Base-by-base conservation (phyloP, 2,888 invertebrate species). In the Gasteruption jaculator region DNA sequence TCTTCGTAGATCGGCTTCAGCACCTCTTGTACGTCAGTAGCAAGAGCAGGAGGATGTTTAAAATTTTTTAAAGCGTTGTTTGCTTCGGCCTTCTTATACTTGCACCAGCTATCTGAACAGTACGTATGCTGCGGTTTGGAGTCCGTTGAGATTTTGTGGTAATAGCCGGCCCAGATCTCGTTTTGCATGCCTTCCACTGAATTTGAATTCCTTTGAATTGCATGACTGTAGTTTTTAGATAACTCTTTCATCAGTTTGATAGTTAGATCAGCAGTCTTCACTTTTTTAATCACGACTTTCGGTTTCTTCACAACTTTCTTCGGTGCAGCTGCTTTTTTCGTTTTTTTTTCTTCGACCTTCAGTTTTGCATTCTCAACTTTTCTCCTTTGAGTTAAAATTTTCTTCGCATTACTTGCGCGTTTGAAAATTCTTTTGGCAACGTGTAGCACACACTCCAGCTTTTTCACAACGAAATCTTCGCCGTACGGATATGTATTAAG, bases 171-270 rank as follows among this genome's bases (percentile, higher is more conserved):
- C 46, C 46, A 46, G 12, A 50, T 46, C 27, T 38, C 49, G 12
- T 41, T 43, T 16, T 34, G 21, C 50, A 50, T 50, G 18, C 41
- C 43, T 27, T 41, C 35, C 10, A 41, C 27, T 6, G 35, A 41
- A 26, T 41, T 12, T n/a, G 14, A 16, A 19, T 41, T 49, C n/a
- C 49, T 34, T 15, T 47, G 39, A 16, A 58, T 54, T 5, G 57
- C 60, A 16, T 50, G 27, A 12, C 57, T 54, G 45, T 56, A 58
- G 37, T 50, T 54, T 5, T 16, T 37, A 27, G 54, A 51, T 8
- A 60, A 25, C 20, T 50, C 43, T 36, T 51, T 32, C 25, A 58
- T 49, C 15, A 46, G 18, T 25, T 48, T 48, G 20, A 50, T 45
- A 2, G 47, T 49, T 8, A 57, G 43, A 39, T 34, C 14, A 5